These are phyloP conservation scores for Oryzias dopingdopingensis DNA, from an alignment of 2,797 vertebrate genomes.

Conservation along the genomic window DNA sequence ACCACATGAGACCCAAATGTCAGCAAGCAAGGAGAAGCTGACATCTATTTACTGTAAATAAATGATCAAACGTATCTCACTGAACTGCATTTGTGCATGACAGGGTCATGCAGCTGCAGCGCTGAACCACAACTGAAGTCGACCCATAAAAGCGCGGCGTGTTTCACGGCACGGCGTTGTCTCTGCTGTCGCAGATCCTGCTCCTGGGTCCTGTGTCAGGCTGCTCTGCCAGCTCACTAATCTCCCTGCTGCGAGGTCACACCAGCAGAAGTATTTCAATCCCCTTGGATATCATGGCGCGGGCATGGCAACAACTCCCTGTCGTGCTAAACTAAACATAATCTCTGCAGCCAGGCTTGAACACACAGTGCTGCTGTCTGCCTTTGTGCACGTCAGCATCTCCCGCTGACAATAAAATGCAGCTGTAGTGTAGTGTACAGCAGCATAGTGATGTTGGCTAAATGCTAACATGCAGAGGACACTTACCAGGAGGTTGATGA, in stretches of 20 bases:
- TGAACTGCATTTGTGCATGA: slow-evolving; percentile 12
- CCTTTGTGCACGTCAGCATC: neutral
- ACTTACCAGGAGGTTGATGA: too few relatives aligned
- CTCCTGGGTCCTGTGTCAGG: slow-evolving; percentile 26
- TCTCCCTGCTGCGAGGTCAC: slow-evolving; percentile 55
- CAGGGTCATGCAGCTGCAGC: neutral
- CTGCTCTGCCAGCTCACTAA: slow-evolving; percentile 51
- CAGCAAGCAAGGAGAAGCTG: too few relatives aligned
- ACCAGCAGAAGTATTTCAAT: slow-evolving; percentile 65
- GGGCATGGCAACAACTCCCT: slow-evolving; percentile 50
- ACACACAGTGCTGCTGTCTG: slow-evolving; percentile 7
- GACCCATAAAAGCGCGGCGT: slow-evolving; percentile 20
- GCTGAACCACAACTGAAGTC: slow-evolving; percentile 17
- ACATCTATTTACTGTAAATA: too few relatives aligned
- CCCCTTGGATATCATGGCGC: slow-evolving; percentile 60
- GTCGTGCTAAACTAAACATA: slow-evolving; percentile 64
- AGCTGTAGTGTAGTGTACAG: too few relatives aligned
- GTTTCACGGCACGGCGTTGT: slow-evolving; percentile 7
- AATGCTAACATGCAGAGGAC: too few relatives aligned
- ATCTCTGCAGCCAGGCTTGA: slow-evolving; percentile 38
- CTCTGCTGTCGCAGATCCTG: slow-evolving; percentile 32
- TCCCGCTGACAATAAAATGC: too few relatives aligned
- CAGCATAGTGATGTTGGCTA: too few relatives aligned
- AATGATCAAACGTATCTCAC: neutral
- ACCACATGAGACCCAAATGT: too few relatives aligned